Evolutionary conservation across 2,797 vertebrate species (phyloP).

Genomic region (Mycteria americana): DNA sequence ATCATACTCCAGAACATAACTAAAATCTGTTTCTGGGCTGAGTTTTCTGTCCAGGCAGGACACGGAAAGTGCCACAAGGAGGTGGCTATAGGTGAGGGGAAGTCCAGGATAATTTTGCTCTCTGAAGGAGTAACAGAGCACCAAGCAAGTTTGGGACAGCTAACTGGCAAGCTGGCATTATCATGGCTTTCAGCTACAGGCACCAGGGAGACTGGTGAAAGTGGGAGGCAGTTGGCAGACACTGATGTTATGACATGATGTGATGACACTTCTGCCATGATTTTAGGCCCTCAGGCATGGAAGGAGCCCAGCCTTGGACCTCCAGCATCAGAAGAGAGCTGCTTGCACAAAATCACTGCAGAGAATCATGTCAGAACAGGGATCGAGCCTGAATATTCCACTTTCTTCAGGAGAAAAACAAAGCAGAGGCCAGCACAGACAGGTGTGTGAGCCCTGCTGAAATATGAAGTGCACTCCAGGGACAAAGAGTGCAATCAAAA

Average conservation of each 20-base stretch:
- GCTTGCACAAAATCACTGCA: not conserved
- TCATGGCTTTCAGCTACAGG: not conserved
- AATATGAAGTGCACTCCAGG: conserved; percentile 8
- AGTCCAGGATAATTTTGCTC: not conserved
- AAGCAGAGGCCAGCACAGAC: conserved; percentile 23
- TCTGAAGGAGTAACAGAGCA: not conserved
- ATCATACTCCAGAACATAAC: not conserved
- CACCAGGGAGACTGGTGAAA: not conserved
- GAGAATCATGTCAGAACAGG: conserved; percentile 27
- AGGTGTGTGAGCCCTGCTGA: conserved; percentile 13
- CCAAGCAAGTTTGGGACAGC: not conserved
- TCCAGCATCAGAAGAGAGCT: not conserved
- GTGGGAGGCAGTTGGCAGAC: not conserved
- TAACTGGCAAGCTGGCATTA: not conserved
- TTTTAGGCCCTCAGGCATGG: not conserved
- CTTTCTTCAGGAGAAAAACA: conserved; percentile 11
- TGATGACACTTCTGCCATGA: not conserved
- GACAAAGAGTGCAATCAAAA: not conserved
- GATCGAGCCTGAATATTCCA: not conserved
- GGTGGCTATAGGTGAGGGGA: not conserved
- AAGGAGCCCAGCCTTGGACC: not conserved
- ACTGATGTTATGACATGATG: not conserved
- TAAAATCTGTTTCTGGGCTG: not conserved
- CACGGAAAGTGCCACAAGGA: not conserved
- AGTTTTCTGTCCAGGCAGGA: not conserved